These are phyloP conservation scores for Agelas oroides DNA, from an alignment of 37 sponge, comb jelly and placozoan genomes.

Conservation along the genomic window DNA sequence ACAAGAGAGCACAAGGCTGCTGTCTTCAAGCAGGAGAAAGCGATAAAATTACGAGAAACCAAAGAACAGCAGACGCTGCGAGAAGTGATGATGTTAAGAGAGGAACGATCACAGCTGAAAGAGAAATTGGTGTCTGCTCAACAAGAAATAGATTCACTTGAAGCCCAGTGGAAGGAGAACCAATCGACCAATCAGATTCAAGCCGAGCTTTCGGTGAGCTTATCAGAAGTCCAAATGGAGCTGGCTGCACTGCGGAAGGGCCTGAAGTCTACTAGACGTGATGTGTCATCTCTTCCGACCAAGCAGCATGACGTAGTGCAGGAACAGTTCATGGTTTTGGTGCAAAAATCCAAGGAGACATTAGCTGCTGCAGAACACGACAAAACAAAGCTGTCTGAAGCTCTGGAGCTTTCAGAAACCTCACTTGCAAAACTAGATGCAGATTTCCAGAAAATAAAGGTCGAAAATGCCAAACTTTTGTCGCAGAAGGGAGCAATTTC, in stretches of 20 bases:
- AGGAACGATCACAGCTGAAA: slow-evolving; percentile 29
- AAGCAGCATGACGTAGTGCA: slow-evolving; percentile 10
- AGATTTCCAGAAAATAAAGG: background rate
- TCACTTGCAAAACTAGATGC: slow-evolving; percentile 6
- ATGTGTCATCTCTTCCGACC: background rate
- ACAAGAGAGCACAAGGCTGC: background rate
- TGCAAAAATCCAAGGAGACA: slow-evolving; percentile 6
- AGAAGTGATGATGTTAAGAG: slow-evolving; percentile 32
- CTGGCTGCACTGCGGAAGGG: background rate
- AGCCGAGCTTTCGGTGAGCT: background rate
- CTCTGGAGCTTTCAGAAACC: slow-evolving; percentile 9
- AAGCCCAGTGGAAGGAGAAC: slow-evolving; percentile 23
- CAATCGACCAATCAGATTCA: background rate
- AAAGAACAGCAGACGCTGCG: slow-evolving; percentile 26
- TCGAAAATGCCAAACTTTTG: slow-evolving; percentile 18
- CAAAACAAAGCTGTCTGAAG: background rate
- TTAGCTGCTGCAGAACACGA: background rate
- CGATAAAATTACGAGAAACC: background rate
- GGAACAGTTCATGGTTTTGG: slow-evolving; percentile 17
- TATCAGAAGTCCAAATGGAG: slow-evolving; percentile 6
- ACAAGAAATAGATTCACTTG: slow-evolving; percentile 37
- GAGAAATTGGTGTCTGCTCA: slow-evolving; percentile 23
- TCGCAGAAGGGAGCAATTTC: slow-evolving; percentile 4
- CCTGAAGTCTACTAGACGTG: background rate
- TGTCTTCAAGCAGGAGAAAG: background rate